Conservation (phyloP, 2,888 invertebrate species). For the Cylindroiulus punctatus region DNA sequence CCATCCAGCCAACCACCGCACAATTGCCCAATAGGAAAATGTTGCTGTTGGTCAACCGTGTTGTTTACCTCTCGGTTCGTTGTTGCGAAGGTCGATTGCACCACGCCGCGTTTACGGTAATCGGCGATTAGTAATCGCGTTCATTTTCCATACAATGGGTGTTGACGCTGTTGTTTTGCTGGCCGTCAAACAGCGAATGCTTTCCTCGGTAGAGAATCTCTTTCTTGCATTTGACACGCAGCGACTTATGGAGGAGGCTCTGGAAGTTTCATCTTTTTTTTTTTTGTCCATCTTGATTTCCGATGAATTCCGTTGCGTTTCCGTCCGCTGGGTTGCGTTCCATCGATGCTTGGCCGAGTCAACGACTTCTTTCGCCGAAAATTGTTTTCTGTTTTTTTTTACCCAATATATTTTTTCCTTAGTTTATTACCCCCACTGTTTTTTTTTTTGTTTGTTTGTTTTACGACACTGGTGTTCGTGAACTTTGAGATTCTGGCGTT, state of each 20-base stretch:
- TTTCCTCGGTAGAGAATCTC: neutral
- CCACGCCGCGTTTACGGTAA: too few relatives aligned
- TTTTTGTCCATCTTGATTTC: neutral
- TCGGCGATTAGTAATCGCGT: too few relatives aligned
- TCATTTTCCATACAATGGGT: too few relatives aligned
- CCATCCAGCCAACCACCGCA: too few relatives aligned
- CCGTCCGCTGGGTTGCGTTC: neutral
- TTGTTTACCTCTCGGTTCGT: too few relatives aligned
- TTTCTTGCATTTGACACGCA: neutral
- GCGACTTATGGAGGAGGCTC: neutral
- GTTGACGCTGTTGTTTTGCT: neutral
- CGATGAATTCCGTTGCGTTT: neutral
- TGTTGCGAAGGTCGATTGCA: too few relatives aligned
- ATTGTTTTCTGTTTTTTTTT: neutral
- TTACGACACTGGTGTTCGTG: slow-evolving; percentile 33
- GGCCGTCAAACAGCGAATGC: neutral
- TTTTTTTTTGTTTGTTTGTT: neutral
- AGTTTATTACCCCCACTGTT: slow-evolving; percentile 25
- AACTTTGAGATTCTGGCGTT: slow-evolving; percentile 31
- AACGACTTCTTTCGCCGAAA: neutral
- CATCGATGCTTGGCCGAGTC: slow-evolving; percentile 9
- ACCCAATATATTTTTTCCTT: slow-evolving; percentile 17
- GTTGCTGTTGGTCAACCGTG: too few relatives aligned
- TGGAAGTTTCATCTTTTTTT: neutral
- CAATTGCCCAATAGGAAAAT: too few relatives aligned